Conservation (phyloP, 2,113 vertebrate species). For the Erinaceus europaeus region DNA sequence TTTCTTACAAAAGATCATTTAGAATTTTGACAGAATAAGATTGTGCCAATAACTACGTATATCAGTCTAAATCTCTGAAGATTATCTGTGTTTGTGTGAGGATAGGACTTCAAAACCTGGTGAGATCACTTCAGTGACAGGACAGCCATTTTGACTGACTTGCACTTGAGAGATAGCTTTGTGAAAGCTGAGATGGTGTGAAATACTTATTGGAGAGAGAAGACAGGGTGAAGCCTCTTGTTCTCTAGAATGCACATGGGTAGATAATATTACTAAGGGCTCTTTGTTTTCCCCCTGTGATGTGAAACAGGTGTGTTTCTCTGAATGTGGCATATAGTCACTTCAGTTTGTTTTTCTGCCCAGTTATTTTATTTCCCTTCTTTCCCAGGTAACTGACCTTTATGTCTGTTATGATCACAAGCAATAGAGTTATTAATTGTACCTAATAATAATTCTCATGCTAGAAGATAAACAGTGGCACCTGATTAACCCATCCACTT, state of each 20-base stretch:
- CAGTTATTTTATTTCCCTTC: not conserved
- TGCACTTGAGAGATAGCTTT: not conserved
- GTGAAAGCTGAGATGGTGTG: not conserved
- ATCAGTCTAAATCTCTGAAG: not conserved
- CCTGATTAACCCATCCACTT: not conserved
- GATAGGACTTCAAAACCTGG: not conserved
- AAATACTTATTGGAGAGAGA: not conserved
- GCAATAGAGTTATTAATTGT: not conserved
- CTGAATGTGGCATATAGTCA: not conserved
- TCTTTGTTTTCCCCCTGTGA: not conserved
- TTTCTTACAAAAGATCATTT: not conserved
- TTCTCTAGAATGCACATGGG: not conserved
- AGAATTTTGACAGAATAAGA: not conserved
- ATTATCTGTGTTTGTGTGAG: not conserved
- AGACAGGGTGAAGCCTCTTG: not conserved
- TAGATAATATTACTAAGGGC: not conserved
- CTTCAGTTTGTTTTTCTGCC: not conserved
- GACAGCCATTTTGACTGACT: not conserved
- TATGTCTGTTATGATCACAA: too few species aligned
- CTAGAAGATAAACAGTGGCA: not conserved
- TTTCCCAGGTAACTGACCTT: not conserved
- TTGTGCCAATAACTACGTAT: rapidly evolving
- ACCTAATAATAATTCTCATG: not conserved
- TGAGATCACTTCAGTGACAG: not conserved
- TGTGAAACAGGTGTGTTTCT: not conserved